A percentile compares a stretch with the other conserved stretches of the same genome.
Conservation (phyloP, 2,888 invertebrate species). For the Drosophila emarginata region DNA sequence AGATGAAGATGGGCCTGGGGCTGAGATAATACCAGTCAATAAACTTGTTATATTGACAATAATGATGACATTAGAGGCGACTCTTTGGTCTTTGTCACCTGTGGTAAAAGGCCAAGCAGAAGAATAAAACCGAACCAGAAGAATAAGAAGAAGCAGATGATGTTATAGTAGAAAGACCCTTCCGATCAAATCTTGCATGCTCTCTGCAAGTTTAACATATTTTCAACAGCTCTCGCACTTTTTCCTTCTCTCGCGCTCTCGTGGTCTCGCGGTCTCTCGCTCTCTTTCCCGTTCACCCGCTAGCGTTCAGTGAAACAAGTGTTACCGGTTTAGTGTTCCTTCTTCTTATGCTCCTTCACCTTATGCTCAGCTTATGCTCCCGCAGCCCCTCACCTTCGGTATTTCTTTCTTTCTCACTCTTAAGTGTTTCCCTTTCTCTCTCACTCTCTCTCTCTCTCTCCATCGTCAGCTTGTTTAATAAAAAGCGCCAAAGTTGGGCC, state of each 20-base stretch:
- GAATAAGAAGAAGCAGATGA: background rate
- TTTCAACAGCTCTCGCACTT: slow-evolving; percentile 15
- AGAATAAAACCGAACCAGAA: background rate
- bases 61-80: slow-evolving; percentile 70
- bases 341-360: slow-evolving; percentile 43
- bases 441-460: slow-evolving; percentile 17
- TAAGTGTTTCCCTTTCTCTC: slow-evolving; percentile 25
- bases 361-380: slow-evolving; percentile 19
- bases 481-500: slow-evolving; percentile 71
- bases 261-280: slow-evolving; percentile 3
- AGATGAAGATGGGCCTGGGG: background rate
- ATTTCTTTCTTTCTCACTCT: slow-evolving; percentile 15
- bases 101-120: slow-evolving; percentile 18
- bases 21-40: slow-evolving; percentile 48
- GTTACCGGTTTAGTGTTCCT: slow-evolving; percentile 68
- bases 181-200: background rate
- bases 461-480: slow-evolving; percentile 69
- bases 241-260: slow-evolving; percentile 8
- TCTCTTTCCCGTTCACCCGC: background rate
- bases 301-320: slow-evolving; percentile 53
- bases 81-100: slow-evolving; percentile 59
- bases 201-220: slow-evolving; percentile 16
- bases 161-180: background rate
- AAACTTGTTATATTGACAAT: slow-evolving; percentile 74
- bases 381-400: slow-evolving; percentile 16